phyloP scores from a whole-genome alignment of 1,140 invertebrate genomes.

The Leptoteleia sp. region DNA sequence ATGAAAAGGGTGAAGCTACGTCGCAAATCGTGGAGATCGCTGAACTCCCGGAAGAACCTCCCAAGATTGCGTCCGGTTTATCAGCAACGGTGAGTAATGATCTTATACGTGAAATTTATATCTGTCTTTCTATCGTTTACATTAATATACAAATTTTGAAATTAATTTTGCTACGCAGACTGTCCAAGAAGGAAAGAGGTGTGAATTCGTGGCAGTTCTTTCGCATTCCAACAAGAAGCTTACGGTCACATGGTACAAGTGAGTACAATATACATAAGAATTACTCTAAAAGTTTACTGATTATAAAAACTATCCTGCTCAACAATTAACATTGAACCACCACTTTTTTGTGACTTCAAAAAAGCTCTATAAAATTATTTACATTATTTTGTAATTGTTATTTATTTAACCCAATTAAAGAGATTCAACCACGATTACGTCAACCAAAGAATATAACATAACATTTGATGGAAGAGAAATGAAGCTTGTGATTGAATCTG shows the following conservation, averaged over 20 bases:
- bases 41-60: slow-evolving; percentile 88
- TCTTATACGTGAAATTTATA: neutral
- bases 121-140: no score
- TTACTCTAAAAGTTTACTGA: no score
- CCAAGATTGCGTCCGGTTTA: slow-evolving; percentile 87
- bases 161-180: slow-evolving; percentile 79
- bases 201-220: slow-evolving; percentile 88
- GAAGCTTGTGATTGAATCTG: no score
- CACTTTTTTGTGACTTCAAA: no score
- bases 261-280: no score
- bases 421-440: slow-evolving; percentile 86
- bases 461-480: no score
- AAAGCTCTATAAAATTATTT: no score
- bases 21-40: slow-evolving; percentile 94
- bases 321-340: no score
- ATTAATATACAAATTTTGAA: neutral
- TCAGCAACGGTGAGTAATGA: slow-evolving; percentile 84
- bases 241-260: slow-evolving; percentile 93
- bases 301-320: no score
- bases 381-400: no score
- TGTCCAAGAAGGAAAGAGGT: slow-evolving; percentile 88
- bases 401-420: slow-evolving; percentile 72
- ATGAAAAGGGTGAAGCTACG: slow-evolving; percentile 95
- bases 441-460: no score
- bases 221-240: slow-evolving; percentile 88